A percentile compares a stretch with the other conserved stretches of the same genome.
Conservation (phyloP, 2,888 invertebrate species). For the Lottia scabra region DNA sequence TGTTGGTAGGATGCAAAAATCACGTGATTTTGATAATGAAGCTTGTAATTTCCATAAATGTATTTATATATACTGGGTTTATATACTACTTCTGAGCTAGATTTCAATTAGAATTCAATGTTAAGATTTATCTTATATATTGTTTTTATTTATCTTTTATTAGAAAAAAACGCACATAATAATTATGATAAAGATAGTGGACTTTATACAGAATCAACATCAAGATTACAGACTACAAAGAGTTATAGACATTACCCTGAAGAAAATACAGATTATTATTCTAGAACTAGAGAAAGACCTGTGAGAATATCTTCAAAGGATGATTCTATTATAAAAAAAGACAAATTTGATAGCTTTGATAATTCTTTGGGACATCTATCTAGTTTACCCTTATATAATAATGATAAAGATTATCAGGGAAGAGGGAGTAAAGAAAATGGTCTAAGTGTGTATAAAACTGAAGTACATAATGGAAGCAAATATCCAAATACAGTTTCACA, state of each 20-base stretch:
- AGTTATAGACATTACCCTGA: neutral
- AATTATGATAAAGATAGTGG: neutral
- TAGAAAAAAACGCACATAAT: neutral
- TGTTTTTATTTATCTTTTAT: too few relatives aligned
- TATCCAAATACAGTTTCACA: neutral
- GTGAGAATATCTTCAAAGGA: neutral
- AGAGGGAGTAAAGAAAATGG: neutral
- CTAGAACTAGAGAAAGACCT: neutral
- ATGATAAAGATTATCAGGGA: neutral
- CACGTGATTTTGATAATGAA: too few relatives aligned
- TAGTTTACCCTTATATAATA: neutral
- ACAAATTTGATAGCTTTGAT: neutral
- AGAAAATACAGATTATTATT: neutral
- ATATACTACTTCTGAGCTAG: too few relatives aligned
- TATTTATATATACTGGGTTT: too few relatives aligned
- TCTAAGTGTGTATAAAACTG: constrained; percentile 2
- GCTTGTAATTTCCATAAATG: too few relatives aligned
- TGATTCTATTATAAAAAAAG: neutral
- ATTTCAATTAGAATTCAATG: too few relatives aligned
- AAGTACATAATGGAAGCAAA: constrained; percentile 5
- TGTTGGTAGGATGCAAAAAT: too few relatives aligned
- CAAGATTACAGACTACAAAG: neutral
- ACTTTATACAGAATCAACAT: neutral
- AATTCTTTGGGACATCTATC: neutral
- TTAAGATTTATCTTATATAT: too few relatives aligned